These are phyloP conservation scores for Panzeria rudis DNA, from an alignment of 2,888 invertebrate species.

Conservation along the genomic window DNA sequence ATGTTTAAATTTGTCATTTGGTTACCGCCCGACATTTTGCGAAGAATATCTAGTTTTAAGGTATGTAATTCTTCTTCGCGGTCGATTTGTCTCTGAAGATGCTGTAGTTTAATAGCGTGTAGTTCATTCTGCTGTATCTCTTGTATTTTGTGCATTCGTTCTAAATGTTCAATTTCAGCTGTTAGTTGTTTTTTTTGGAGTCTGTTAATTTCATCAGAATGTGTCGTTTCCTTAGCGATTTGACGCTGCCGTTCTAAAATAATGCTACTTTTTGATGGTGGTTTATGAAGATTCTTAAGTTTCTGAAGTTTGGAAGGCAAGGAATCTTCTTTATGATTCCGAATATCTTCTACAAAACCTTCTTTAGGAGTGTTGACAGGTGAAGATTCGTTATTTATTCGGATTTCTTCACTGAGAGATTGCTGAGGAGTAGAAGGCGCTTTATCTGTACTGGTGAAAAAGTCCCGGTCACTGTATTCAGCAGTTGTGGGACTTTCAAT, in stretches of 20 bases:
- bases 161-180: slow-evolving; percentile 19
- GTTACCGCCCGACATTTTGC: slow-evolving; percentile 11
- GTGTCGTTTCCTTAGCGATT: slow-evolving; percentile 2
- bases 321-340: slow-evolving; percentile 23
- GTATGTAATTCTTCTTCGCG: slow-evolving; percentile 26
- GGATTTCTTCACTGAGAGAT: neutral
- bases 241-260: slow-evolving; percentile 34
- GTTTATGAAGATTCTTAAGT: slow-evolving; percentile 20
- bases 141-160: slow-evolving; percentile 5
- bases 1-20: neutral
- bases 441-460: neutral
- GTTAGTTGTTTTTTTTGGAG: slow-evolving; percentile 18
- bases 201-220: slow-evolving; percentile 26
- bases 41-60: slow-evolving; percentile 21
- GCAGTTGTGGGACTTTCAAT: slow-evolving; percentile 4
- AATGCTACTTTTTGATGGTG: slow-evolving; percentile 9
- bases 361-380: neutral
- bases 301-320: slow-evolving; percentile 18
- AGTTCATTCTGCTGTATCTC: slow-evolving; percentile 33
- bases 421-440: neutral
- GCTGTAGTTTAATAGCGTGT: slow-evolving; percentile 22
- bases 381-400: neutral
- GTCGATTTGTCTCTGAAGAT: slow-evolving; percentile 13
- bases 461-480: slow-evolving; percentile 4
- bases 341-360: neutral